Base-by-base conservation (phyloP, 2,113 vertebrate genomes). In the Cheilinus undulatus region DNA sequence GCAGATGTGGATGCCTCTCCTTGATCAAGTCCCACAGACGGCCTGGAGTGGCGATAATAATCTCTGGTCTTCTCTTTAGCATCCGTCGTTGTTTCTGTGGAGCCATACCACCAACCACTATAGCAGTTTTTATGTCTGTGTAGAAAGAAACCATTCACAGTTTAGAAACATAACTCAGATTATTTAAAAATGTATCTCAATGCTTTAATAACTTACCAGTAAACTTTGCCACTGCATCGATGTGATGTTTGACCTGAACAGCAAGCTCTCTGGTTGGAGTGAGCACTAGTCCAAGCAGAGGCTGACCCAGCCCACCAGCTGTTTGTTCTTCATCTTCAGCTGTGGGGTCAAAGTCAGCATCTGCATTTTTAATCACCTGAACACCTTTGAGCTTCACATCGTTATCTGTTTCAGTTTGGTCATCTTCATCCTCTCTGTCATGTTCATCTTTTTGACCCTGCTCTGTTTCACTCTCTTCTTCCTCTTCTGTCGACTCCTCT, bases 221-320 rank as follows among this genome's bases (percentile, higher is more conserved):
- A 89, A 96, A 98, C 84, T 87, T 94, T 12, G 96, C 92, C 5
- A 95, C 93, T 15, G 97, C 97, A 68, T 99, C 98, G 38, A 99
- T 94, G 63, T 99, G 97, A 64, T 99, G 96, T 51, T 97, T 98
- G 69, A 99, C 96, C 90, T 99, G 97, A 42, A 99, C 93, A 5
- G 98, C 98, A 63, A 99, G 93, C 90, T 99, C 97, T 85, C 97
- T 95, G 28, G 97, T 99, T 30, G 98, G 98, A 24, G 96, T 95
- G 70, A 99, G 94, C 61, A 99, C 94, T 46, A 99, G 92, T 1
- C 97, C 98, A 10, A 99, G 94, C 53, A 99, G 92, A 67, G 97
- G 97, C 3, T 51, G 92, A 69, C 69, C 88, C 22, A 68, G 72
- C 34, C 45, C 14, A 0, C 22, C 65, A 30, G 66, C 8, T 5